A percentile compares a stretch with the other conserved stretches of the same genome.
These are phyloP conservation scores for Epinotia bilunana DNA, from an alignment of 2,888 invertebrate genomes.

Conservation along the genomic window DNA sequence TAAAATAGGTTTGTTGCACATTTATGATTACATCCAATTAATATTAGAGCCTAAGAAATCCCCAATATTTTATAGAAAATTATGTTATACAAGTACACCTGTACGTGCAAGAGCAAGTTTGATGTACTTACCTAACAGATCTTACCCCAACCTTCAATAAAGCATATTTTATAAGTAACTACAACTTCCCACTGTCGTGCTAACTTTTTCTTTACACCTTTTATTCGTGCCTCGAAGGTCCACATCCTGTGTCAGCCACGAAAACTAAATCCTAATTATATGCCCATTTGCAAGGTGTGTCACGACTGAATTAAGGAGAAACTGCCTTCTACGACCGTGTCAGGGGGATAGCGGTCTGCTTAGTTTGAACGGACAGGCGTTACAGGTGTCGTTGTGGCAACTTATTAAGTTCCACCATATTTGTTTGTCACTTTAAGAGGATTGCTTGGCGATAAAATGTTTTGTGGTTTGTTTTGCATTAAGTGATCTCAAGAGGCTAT, in stretches of 20 bases:
- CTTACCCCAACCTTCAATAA: too few relatives aligned
- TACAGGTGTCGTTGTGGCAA: conserved; percentile 30
- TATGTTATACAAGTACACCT: too few relatives aligned
- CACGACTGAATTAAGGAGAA: conserved; percentile 21
- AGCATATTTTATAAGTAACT: too few relatives aligned
- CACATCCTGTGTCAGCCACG: conserved; percentile 17
- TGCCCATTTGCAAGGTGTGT: conserved; percentile 37
- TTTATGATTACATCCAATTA: too few relatives aligned
- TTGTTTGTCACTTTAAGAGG: conserved; percentile 34
- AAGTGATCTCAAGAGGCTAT: neutral
- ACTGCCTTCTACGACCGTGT: neutral
- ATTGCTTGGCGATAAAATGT: conserved; percentile 5
- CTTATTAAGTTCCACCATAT: conserved; percentile 34
- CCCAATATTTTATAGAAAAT: too few relatives aligned
- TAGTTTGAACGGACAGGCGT: conserved; percentile 24
- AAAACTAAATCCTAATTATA: conserved; percentile 44
- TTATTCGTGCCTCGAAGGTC: conserved; percentile 4
- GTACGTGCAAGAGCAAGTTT: too few relatives aligned
- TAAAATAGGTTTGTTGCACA: too few relatives aligned
- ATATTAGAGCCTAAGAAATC: too few relatives aligned
- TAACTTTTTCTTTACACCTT: conserved; percentile 21
- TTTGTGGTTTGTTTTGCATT: neutral
- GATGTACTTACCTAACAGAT: too few relatives aligned
- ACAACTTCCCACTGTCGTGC: neutral
- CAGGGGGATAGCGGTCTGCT: neutral